Percentiles rank a stretch among this genome's conserved stretches.
phyloP scores from a whole-genome alignment of 2,888 invertebrate species.

The Meiosimyza platycephala region DNA sequence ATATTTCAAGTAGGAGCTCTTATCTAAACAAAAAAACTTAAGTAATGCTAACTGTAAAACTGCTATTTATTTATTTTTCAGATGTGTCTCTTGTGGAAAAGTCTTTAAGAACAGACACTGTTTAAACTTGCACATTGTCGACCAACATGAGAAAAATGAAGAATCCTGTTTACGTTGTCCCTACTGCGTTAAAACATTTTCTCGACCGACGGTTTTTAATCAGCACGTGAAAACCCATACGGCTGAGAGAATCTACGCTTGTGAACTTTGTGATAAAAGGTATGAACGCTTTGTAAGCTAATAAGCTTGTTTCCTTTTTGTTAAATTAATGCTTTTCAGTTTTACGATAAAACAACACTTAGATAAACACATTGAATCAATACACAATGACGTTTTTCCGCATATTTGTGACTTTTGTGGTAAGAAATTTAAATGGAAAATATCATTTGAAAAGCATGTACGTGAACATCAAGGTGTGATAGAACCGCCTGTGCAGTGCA shows the following conservation, averaged over 20 bases:
- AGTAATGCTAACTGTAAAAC: too few relatives aligned
- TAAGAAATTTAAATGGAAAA: conserved; percentile 60
- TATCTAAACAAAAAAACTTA: too few relatives aligned
- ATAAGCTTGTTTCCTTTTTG: not conserved
- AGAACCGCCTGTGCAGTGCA: conserved; percentile 57
- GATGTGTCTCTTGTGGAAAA: conserved; percentile 45
- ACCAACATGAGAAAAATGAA: conserved; percentile 43
- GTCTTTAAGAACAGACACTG: conserved; percentile 41
- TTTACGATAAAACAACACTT: conserved; percentile 55
- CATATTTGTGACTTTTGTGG: conserved; percentile 61
- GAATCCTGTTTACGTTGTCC: conserved; percentile 40
- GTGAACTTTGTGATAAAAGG: conserved; percentile 47
- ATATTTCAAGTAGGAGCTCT: conserved; percentile 53
- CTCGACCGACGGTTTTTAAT: conserved; percentile 42
- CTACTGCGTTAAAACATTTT: conserved; percentile 44
- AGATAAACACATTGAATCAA: conserved; percentile 56
- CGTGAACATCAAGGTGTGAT: conserved; percentile 59
- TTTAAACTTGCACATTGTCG: conserved; percentile 42
- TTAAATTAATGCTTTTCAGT: conserved; percentile 40
- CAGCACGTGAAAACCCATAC: conserved; percentile 44
- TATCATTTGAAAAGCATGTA: conserved; percentile 57
- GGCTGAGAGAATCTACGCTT: conserved; percentile 41
- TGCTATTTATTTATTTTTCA: conserved; percentile 19
- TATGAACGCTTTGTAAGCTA: conserved; percentile 24
- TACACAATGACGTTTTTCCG: conserved; percentile 56